Evolutionary conservation across 2,113 vertebrate species (phyloP), one percentile per base, ranked within the genome.

Genomic region (Sakesphorus luctuosus): DNA sequence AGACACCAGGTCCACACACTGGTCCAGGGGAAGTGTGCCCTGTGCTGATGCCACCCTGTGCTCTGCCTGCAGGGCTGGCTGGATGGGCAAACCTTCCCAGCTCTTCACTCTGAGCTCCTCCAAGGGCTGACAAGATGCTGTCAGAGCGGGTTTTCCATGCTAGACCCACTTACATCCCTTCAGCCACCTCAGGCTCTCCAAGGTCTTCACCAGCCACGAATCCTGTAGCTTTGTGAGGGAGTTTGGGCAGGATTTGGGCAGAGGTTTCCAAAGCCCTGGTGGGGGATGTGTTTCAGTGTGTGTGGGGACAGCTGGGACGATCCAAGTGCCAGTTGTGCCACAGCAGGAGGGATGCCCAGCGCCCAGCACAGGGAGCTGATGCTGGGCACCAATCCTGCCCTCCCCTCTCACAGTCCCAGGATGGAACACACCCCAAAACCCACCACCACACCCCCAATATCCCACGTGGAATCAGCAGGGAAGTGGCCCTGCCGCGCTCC

Each of bases 181-280:
- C 1, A 3, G 3, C 35, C 8, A 0, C 1, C 55, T 68, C 58
- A 6, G n/a, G 19, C 7, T 58, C 29, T 18, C 47, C 44, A 5
- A 11, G 33, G 3, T 4, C 18, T 5, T 21, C 16, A 16, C 20
- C 43, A 26, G 38, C 53, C 2, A 0, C 11, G 38, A 23, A 24
- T 7, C n/a, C 81, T 0, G 0, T 0, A 1, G 66, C 35, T 52
- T 44, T 3, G 13, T 0, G 25, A 0, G 31, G 0, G 4, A 46
- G 12, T 35, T 26, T 2, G 38, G 75, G 44, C 29, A 36, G 65
- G 82, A 10, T 63, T 56, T 26, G 85, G 82, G 33, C 63, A 38
- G 21, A 59, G 26, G 36, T 50, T 62, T 62, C 84, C 47, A 40
- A 40, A 40, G 40, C 40, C 40, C 4, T 13, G 46, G 2, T 0